Conservation (phyloP, 2,888 invertebrate species). For the Chironomus riparius region DNA sequence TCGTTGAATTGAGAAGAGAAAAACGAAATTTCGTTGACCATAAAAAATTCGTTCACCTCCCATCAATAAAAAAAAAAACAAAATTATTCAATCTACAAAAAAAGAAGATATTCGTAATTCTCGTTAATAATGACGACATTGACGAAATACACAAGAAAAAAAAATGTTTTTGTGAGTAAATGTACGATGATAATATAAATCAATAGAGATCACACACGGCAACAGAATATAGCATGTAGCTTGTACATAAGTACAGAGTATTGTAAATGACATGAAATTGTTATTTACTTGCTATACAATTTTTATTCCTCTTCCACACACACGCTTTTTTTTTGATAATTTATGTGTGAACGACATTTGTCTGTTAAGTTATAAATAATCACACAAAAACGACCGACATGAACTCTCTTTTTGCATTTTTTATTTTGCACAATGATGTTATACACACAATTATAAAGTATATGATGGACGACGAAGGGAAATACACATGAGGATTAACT, state of each 20-base stretch:
- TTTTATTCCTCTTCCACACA: background rate
- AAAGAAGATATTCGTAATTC: too few relatives aligned
- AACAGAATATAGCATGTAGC: background rate
- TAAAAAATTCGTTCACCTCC: too few relatives aligned
- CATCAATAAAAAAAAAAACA: too few relatives aligned
- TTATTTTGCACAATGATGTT: background rate
- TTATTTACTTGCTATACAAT: background rate
- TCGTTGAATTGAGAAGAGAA: too few relatives aligned
- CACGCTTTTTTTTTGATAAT: background rate
- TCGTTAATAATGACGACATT: background rate
- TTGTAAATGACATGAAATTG: background rate
- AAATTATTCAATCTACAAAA: too few relatives aligned
- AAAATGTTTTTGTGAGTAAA: background rate
- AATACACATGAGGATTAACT: background rate
- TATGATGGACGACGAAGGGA: background rate
- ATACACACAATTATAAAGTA: background rate
- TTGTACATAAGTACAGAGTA: too few relatives aligned
- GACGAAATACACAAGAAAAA: background rate
- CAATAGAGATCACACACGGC: background rate
- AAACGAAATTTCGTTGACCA: too few relatives aligned
- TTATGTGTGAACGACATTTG: slow-evolving; percentile 12
- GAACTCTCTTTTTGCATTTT: background rate
- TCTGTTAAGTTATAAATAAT: slow-evolving; percentile 5
- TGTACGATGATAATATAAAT: background rate
- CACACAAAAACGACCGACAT: background rate